Percentiles rank a stretch among this genome's conserved stretches.
These are phyloP conservation scores for Porites divaricata DNA, from an alignment of 92 coral and sea anemone genomes.

Conservation along the genomic window DNA sequence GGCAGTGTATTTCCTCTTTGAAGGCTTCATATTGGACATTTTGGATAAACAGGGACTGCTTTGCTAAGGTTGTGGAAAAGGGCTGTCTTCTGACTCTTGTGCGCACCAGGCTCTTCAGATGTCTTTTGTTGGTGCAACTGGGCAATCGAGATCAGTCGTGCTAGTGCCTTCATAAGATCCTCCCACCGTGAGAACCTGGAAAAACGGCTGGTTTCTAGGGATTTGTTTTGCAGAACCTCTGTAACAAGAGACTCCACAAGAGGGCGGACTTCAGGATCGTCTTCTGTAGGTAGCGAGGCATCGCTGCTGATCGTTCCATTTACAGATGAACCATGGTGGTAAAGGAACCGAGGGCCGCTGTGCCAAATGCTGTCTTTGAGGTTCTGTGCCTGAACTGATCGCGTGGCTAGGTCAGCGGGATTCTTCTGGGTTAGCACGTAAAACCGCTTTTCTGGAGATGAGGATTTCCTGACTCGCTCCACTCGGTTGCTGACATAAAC, in stretches of 20 bases:
- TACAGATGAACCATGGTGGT: not conserved
- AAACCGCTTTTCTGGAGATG: slow-evolving; percentile 53
- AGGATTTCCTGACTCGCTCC: slow-evolving; percentile 43
- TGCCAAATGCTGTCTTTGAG: slow-evolving; percentile 13
- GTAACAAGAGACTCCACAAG: not conserved
- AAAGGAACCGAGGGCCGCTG: slow-evolving; percentile 17
- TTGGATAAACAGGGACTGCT: too few species aligned
- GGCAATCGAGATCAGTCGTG: slow-evolving; percentile 21
- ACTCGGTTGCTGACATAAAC: slow-evolving; percentile 58
- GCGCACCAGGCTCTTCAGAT: not conserved
- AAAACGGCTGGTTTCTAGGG: slow-evolving; percentile 23
- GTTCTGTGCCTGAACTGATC: slow-evolving; percentile 3
- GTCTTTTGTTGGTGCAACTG: not conserved
- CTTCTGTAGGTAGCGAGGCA: not conserved
- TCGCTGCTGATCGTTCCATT: not conserved
- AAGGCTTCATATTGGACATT: too few species aligned
- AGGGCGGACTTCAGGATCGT: slow-evolving; percentile 49
- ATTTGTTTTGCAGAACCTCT: not conserved
- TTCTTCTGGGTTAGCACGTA: slow-evolving; percentile 38
- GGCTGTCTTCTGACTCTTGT: not conserved
- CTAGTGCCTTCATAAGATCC: slow-evolving; percentile 16
- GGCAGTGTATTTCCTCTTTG: too few species aligned
- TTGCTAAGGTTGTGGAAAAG: not conserved
- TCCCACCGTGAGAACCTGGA: slow-evolving; percentile 42
- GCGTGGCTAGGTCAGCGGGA: slow-evolving; percentile 22